Conservation (phyloP, 2,113 vertebrate species). For the Nothobranchius furzeri region DNA sequence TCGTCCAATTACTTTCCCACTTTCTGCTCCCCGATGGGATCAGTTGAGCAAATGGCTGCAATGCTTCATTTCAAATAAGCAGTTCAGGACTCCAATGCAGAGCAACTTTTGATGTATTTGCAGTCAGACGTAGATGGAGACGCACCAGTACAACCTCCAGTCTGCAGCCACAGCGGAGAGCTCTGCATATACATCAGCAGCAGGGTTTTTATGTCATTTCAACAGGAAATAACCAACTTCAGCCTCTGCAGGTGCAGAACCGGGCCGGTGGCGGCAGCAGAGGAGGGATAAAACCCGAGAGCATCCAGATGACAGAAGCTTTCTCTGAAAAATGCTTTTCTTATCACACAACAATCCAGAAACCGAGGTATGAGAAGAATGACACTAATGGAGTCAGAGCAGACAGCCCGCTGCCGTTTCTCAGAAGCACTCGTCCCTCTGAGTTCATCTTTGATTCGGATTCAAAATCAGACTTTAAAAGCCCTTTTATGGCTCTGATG, state of each 20-base stretch:
- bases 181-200: slow-evolving; percentile 3
- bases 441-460: slow-evolving; percentile 1
- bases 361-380: not conserved
- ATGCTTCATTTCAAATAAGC: slow-evolving; percentile 42
- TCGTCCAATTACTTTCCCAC: slow-evolving; percentile 48
- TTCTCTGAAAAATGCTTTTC: not conserved
- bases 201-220: slow-evolving; percentile 13
- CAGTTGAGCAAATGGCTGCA: slow-evolving; percentile 46
- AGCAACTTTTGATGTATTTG: slow-evolving; percentile 36
- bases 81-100: not conserved
- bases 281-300: not conserved
- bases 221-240: not conserved
- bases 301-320: not conserved
- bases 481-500: too few relatives aligned
- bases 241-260: not conserved
- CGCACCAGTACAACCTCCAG: not conserved
- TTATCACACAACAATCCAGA: slow-evolving; percentile 1
- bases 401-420: slow-evolving; percentile 4
- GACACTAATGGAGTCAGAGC: slow-evolving; percentile 16
- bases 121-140: slow-evolving; percentile 8
- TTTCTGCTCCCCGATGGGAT: slow-evolving; percentile 39
- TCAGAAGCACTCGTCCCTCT: not conserved
- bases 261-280: not conserved
- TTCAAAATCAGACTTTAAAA: not conserved
- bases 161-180: not conserved